A percentile compares a stretch with the other conserved stretches of the same genome.
Evolutionary conservation across 2,113 vertebrate genomes (phyloP).

Genomic region (Periophthalmodon schlosseri): DNA sequence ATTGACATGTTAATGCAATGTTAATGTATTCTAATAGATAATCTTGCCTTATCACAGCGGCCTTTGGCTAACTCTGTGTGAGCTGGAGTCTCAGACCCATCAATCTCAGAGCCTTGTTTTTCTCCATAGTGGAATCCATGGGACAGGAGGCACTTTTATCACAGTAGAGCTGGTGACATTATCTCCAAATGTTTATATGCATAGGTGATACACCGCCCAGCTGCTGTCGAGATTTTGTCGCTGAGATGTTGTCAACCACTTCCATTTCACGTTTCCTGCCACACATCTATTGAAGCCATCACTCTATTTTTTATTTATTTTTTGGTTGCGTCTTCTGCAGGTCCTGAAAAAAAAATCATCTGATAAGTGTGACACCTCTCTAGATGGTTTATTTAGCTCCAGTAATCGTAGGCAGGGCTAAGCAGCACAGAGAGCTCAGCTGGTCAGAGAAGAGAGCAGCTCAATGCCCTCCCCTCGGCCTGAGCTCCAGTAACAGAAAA

Average conservation of each 20-base stretch:
- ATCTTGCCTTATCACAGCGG: conserved; percentile 61
- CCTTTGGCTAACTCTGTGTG: conserved; percentile 30
- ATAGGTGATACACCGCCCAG: conserved; percentile 9
- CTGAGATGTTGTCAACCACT: conserved; percentile 36
- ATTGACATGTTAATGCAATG: conserved; percentile 76
- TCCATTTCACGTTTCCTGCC: conserved; percentile 42
- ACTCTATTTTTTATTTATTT: conserved; percentile 18
- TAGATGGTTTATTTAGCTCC: conserved; percentile 65
- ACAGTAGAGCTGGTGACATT: conserved; percentile 7
- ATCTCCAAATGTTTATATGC: conserved; percentile 38
- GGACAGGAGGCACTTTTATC: conserved; percentile 15
- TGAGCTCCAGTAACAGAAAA: conserved; percentile 72
- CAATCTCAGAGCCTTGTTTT: conserved; percentile 9
- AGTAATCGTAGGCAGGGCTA: conserved; percentile 49
- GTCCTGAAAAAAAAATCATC: conserved; percentile 54
- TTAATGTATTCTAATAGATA: conserved; percentile 75
- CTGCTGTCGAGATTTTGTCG: conserved; percentile 34
- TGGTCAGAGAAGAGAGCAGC: conserved; percentile 59
- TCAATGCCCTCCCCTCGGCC: conserved; percentile 66
- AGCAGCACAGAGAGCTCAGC: conserved; percentile 55
- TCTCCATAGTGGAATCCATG: conserved; percentile 10
- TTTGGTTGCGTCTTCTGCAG: conserved; percentile 49
- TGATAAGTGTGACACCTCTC: conserved; percentile 52
- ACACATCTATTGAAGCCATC: conserved; percentile 19
- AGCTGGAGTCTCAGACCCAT: conserved; percentile 60